Evolutionary conservation across 37 sponge, comb jelly and placozoan species (phyloP).

Genomic region (Crambe crambe): DNA sequence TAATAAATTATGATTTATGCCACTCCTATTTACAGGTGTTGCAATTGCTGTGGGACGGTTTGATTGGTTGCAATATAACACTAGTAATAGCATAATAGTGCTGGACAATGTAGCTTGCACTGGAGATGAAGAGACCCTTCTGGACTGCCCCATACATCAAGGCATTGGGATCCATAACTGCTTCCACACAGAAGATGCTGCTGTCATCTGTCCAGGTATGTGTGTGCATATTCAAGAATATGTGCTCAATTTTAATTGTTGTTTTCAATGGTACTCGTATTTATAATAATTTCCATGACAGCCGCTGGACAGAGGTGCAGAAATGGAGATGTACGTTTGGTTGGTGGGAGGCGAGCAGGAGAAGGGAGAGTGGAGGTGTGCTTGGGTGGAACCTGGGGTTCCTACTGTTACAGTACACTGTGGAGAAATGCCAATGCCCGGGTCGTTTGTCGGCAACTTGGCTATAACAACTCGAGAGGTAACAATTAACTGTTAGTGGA

Average conservation of each 20-base stretch:
- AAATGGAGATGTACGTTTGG: conserved; percentile 20
- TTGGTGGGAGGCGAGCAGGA: not conserved
- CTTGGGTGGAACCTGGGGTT: conserved; percentile 17
- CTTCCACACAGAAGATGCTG: conserved; percentile 8
- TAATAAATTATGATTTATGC: not conserved
- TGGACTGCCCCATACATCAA: not conserved
- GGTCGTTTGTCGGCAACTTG: conserved; percentile 29
- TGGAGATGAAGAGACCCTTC: not conserved
- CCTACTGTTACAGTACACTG: conserved; percentile 2
- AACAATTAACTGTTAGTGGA: not conserved
- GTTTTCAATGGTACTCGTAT: not conserved
- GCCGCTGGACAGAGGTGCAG: not conserved
- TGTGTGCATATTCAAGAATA: not conserved
- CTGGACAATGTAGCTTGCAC: conserved; percentile 12
- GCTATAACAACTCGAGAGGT: not conserved
- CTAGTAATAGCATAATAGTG: conserved; percentile 1
- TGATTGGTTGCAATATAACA: not conserved
- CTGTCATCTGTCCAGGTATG: conserved; percentile 32
- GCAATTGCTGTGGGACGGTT: not conserved
- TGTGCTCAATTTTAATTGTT: not conserved
- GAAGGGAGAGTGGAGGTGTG: conserved; percentile 37
- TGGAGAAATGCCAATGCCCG: conserved; percentile 14
- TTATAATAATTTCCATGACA: not conserved
- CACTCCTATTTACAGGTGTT: not conserved
- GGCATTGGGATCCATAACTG: conserved; percentile 29